Percentiles rank a stretch among this genome's conserved stretches.
Conservation (phyloP, 2,888 invertebrate species). For the Calameuta idolon region DNA sequence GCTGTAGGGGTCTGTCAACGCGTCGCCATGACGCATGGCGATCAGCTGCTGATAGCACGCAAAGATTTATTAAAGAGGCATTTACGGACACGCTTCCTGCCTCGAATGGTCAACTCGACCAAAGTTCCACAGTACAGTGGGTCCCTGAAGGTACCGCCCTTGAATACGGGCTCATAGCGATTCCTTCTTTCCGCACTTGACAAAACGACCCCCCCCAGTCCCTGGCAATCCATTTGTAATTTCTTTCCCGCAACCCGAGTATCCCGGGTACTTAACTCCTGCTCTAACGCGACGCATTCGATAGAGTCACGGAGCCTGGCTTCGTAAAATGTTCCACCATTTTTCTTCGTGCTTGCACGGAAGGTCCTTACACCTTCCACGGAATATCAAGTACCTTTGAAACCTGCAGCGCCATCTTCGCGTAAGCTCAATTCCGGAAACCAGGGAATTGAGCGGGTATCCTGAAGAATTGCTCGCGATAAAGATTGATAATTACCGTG, state of each 20-base stretch:
- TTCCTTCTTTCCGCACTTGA: not conserved
- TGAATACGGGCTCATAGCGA: not conserved
- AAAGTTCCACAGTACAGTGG: not conserved
- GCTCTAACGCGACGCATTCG: not conserved
- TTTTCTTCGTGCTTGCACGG: not conserved
- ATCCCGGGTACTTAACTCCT: not conserved
- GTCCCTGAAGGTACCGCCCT: not conserved
- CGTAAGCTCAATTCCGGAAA: not conserved
- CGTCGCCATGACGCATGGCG: conserved; percentile 58
- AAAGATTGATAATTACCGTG: not conserved
- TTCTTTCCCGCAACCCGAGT: not conserved
- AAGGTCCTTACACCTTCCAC: not conserved
- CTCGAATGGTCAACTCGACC: conserved; percentile 24
- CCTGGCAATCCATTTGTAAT: not conserved
- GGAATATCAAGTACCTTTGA: not conserved
- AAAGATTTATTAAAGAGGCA: conserved; percentile 59
- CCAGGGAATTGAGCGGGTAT: not conserved
- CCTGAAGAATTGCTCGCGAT: not conserved
- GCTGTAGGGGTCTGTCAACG: conserved; percentile 58
- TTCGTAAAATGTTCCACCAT: not conserved
- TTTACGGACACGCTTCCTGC: conserved; percentile 30
- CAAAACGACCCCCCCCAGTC: not conserved
- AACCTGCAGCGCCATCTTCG: not conserved
- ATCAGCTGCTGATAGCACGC: conserved; percentile 61
- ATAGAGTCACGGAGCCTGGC: not conserved